These are phyloP conservation scores for Petaurus breviceps DNA, from an alignment of 2,113 vertebrate species.

Conservation along the genomic window DNA sequence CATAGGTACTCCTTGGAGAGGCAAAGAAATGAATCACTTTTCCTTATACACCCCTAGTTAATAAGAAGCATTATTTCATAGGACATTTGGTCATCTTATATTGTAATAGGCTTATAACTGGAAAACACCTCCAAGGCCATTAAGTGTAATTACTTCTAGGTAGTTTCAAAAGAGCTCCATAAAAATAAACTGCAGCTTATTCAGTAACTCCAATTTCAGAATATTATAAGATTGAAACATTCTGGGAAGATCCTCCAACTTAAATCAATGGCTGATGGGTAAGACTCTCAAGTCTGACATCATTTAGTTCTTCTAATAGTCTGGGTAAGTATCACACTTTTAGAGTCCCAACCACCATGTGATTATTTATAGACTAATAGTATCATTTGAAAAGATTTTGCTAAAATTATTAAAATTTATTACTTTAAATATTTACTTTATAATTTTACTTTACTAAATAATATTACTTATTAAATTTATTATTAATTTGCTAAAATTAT, in stretches of 20 bases:
- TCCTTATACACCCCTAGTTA: neutral
- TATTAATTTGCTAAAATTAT: neutral
- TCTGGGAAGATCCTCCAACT: neutral
- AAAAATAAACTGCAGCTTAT: neutral
- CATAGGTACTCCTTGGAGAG: neutral
- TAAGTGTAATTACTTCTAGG: neutral
- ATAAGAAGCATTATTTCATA: neutral
- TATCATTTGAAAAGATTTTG: neutral
- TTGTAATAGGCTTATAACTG: neutral
- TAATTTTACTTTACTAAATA: no score
- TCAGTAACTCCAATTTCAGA: neutral
- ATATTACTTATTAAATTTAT: no score
- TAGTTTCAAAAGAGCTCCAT: neutral
- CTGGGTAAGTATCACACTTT: neutral
- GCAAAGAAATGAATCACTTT: neutral
- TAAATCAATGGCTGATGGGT: neutral
- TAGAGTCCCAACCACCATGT: neutral
- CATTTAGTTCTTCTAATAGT: neutral
- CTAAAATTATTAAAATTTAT: no score
- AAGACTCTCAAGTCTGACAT: neutral
- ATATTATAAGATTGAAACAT: neutral
- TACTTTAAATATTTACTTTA: no score
- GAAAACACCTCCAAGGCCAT: neutral
- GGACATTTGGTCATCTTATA: neutral
- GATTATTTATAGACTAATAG: neutral